Base-by-base conservation (phyloP, 2,888 invertebrate genomes). In the Plagodis dolabraria region DNA sequence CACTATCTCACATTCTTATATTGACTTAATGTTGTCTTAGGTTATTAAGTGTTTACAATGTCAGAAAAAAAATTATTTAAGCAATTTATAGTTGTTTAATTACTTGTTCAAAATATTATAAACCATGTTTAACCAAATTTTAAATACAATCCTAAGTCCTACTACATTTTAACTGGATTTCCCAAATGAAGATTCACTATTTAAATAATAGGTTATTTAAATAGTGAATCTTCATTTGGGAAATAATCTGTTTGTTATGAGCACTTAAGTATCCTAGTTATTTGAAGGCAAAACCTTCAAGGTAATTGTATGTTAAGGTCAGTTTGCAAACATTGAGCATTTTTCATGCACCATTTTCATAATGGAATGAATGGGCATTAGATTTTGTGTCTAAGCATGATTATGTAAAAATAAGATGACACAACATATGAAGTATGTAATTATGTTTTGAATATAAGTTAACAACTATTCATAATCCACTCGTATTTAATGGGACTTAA, bases 271-370 rank as follows among this genome's bases (percentile, higher is more conserved):
- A 54, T 61, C 53, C 47, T 62, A 51, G 43, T 53, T 47, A 45
- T 47, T 47, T 58, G 57, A 60, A 70, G 65, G 61, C 49, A 57
- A 65, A 60, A 58, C 56, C 52, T 57, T 58, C 57, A 64, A 70
- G 69, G 62, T 49, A 63, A 49, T 47, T 42, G 9, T 47, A 51
- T 47, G 53, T 40, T 50, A 62, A 67, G 66, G 67, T 67, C 64
- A 64, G 46, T 54, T 38, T 61, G 33, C 33, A 34, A 53, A 59
- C 42, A 55, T 52, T 47, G 46, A 36, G 8, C 44, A 50, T 46
- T 12, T 49, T 54, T 43, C 22, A 47, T 36, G 43, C 52, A 57
- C 52, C 43, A 53, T 57, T 53, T 43, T 51, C 43, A 43, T 54
- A 53, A 47, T 53, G n/a, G 50, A 50, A 36, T 9, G 50, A 50